Percentiles rank a stretch among this genome's conserved stretches.
phyloP scores from a whole-genome alignment of 2,888 invertebrate genomes.

The Xiphydria camelus region DNA sequence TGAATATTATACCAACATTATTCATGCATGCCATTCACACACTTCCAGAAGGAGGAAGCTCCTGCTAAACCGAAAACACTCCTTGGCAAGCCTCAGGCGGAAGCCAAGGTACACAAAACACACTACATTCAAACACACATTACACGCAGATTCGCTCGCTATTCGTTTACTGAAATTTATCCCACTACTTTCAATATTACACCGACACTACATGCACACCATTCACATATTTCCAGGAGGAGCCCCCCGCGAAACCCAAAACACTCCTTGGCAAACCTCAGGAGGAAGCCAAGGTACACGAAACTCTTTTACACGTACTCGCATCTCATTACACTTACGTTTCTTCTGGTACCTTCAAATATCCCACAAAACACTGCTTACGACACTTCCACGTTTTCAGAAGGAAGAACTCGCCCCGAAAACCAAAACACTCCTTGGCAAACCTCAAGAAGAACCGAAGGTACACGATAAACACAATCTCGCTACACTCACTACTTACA shows the following conservation, averaged over 20 bases:
- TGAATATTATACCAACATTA: not conserved
- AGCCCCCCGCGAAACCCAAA: conserved; percentile 21
- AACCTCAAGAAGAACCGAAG: conserved; percentile 35
- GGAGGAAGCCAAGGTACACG: conserved; percentile 33
- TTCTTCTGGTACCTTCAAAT: too few relatives aligned
- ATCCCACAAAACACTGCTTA: not conserved
- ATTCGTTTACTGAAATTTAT: too few relatives aligned
- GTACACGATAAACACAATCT: conserved; percentile 26
- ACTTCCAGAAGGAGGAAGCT: conserved; percentile 31
- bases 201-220: not conserved
- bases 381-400: conserved; percentile 7
- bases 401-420: conserved; percentile 32
- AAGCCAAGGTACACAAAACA: conserved; percentile 32
- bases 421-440: conserved; percentile 34
- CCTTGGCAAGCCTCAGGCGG: conserved; percentile 28
- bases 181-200: not conserved
- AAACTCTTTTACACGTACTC: conserved; percentile 16
- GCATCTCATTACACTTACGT: too few relatives aligned
- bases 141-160: not conserved
- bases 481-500: not conserved
- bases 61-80: conserved; percentile 27
- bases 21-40: not conserved
- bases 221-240: conserved; percentile 19
- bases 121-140: conserved; percentile 3
- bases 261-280: conserved; percentile 20